Percentiles rank a stretch among this genome's conserved stretches.
These are phyloP conservation scores for Jacana jacana DNA, from an alignment of 2,113 vertebrate species.

Conservation along the genomic window DNA sequence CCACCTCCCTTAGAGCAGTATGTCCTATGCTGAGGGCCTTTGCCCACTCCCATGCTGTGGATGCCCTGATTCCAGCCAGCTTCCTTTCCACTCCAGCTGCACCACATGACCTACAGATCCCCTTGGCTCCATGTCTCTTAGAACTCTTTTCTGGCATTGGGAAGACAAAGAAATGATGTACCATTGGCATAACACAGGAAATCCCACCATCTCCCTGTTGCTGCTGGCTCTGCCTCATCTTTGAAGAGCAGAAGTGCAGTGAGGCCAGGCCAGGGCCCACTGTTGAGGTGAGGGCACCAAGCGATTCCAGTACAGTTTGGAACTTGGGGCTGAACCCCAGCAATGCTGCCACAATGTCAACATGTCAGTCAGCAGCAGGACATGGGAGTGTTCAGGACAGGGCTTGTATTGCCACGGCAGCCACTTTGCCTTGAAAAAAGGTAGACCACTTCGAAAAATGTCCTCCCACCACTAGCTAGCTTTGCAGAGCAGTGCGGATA, in stretches of 20 bases:
- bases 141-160: neutral
- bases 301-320: fast-evolving
- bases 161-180: neutral
- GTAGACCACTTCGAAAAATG: neutral
- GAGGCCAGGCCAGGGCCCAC: neutral
- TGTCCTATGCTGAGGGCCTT: neutral
- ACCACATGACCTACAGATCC: neutral
- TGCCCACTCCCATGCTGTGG: neutral
- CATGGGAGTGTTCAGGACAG: neutral
- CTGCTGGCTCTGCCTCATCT: neutral
- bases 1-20: neutral
- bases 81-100: neutral
- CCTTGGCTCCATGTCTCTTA: fast-evolving
- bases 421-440: neutral
- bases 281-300: neutral
- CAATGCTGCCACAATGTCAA: neutral
- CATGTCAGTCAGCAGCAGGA: neutral
- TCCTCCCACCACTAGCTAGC: neutral
- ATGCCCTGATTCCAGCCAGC: neutral
- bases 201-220: neutral
- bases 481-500: neutral
- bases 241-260: neutral
- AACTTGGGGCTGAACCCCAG: fast-evolving
- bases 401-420: fast-evolving
- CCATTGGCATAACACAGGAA: neutral